phyloP scores from a whole-genome alignment of 2,888 invertebrate species.

The Sceliomorpha sp. region DNA sequence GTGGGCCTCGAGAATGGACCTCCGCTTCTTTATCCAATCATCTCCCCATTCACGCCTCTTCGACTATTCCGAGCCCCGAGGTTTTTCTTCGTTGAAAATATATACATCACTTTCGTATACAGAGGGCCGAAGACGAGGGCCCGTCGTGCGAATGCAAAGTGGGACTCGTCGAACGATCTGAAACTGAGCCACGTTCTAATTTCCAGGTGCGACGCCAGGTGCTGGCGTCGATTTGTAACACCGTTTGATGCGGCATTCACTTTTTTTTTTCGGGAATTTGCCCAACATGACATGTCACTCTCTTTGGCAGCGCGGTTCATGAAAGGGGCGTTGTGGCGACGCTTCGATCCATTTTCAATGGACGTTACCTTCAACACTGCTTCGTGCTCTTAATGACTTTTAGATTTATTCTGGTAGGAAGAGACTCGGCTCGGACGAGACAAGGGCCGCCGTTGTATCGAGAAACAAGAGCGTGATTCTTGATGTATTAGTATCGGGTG shows the following conservation, averaged over 20 bases:
- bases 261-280: constrained; percentile 24
- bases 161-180: constrained; percentile 21
- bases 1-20: constrained; percentile 57
- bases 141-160: constrained; percentile 61
- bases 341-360: no score
- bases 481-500: constrained; percentile 17
- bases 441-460: not conserved
- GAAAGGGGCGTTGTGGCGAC: no score
- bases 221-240: constrained; percentile 45
- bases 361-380: constrained; percentile 19
- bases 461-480: constrained; percentile 11
- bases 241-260: constrained; percentile 17
- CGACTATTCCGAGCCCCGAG: constrained; percentile 27
- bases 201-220: constrained; percentile 64
- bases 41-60: constrained; percentile 74
- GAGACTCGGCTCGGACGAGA: constrained; percentile 9
- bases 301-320: no score
- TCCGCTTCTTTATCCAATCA: constrained; percentile 75
- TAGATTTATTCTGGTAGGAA: constrained; percentile 24
- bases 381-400: constrained; percentile 36
- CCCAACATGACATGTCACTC: constrained; percentile 18
- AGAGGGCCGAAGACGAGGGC: constrained; percentile 34
- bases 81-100: constrained; percentile 58
- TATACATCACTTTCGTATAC: constrained; percentile 62
- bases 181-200: constrained; percentile 60